These are phyloP conservation scores for Hippolais icterina DNA, from an alignment of 2,113 vertebrate genomes.

Conservation along the genomic window DNA sequence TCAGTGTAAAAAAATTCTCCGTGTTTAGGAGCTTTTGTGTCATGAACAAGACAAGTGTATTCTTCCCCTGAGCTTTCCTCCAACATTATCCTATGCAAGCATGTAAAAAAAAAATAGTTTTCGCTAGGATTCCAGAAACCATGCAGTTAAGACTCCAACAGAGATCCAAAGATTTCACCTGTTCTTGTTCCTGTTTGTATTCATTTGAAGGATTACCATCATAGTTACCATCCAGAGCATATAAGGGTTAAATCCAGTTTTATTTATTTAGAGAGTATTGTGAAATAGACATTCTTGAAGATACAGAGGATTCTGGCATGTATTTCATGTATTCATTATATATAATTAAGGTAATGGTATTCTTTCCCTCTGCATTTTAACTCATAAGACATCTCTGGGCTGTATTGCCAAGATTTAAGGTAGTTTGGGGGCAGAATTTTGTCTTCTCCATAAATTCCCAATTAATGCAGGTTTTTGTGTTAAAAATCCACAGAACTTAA, in stretches of 20 bases:
- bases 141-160: background rate
- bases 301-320: background rate
- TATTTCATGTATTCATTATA: background rate
- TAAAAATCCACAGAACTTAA: background rate
- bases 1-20: background rate
- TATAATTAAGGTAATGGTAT: background rate
- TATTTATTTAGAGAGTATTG: background rate
- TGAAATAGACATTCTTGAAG: background rate
- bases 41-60: background rate
- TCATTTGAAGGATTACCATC: background rate
- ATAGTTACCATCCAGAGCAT: background rate
- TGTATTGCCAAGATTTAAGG: background rate
- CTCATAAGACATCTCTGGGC: background rate
- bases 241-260: background rate
- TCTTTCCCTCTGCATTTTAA: background rate
- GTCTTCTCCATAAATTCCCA: background rate
- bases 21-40: background rate
- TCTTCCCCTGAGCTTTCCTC: background rate
- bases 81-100: background rate
- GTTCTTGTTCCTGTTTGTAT: background rate
- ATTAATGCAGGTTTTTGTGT: background rate
- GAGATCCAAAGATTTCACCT: background rate
- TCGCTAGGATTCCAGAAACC: background rate
- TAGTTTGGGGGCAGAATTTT: background rate
- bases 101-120: background rate